These are phyloP conservation scores for Hoplodrina ambigua DNA, from an alignment of 2,888 invertebrate species.

Conservation along the genomic window DNA sequence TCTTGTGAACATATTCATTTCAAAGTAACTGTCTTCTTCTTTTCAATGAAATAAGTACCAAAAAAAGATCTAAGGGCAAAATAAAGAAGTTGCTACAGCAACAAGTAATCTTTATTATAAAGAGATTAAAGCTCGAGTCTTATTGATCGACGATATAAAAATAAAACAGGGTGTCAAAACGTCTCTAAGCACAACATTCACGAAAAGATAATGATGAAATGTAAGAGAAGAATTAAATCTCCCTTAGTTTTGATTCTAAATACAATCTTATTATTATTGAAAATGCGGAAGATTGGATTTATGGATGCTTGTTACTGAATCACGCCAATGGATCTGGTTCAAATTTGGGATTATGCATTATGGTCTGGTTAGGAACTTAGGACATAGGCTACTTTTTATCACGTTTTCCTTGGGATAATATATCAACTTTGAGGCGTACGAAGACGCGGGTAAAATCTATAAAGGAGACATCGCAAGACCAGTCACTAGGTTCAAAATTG, in stretches of 20 bases:
- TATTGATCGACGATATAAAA: conserved; percentile 24
- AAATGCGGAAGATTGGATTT: no score
- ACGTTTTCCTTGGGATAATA: no score
- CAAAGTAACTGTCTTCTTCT: neutral
- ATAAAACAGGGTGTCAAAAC: conserved; percentile 32
- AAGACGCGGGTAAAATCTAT: neutral
- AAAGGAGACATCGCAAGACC: conserved; percentile 8
- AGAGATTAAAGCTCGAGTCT: neutral
- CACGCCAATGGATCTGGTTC: no score
- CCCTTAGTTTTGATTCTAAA: conserved; percentile 19
- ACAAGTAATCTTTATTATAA: conserved; percentile 31
- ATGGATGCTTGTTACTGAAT: no score
- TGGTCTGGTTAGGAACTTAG: no score
- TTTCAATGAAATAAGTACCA: conserved; percentile 12
- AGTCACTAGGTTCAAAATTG: conserved; percentile 1
- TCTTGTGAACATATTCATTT: conserved; percentile 1
- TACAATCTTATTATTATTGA: no score
- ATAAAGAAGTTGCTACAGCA: conserved; percentile 11
- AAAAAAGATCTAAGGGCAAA: neutral
- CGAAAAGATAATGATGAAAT: conserved; percentile 23
- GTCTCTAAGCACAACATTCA: conserved; percentile 19
- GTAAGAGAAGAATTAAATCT: conserved; percentile 9
- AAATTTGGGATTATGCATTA: no score
- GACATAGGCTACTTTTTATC: no score
- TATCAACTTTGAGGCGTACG: no score